Base-by-base conservation (phyloP, 1,140 invertebrate species). In the Venturia canescens region DNA sequence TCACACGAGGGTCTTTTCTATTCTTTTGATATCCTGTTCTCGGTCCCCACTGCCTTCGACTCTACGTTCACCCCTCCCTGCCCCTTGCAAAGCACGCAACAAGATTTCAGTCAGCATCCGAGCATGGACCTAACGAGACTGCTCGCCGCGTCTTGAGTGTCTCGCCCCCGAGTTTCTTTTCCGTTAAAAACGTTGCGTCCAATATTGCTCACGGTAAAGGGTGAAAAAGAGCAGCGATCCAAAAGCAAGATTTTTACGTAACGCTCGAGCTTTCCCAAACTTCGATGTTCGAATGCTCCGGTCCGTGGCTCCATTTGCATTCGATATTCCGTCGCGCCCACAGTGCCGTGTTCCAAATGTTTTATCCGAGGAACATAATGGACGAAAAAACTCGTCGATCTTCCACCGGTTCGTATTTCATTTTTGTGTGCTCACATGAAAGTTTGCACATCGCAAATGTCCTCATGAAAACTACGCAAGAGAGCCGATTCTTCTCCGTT, bases 1-100 rank as follows among this genome's bases (percentile, higher is more conserved):
- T 75, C 71, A 60, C 57, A 78, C 74, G 78, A 80, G 87, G 89
- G 89, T 87, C 89, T 89, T 91, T 90, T 92, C 90, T 89, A 92
- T 92, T 92, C 91, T 89, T 90, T 86, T 90, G 89, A 91, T 91
- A 89, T 91, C 88, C 90, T 89, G 88, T 86, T 84, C 83, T 83
- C 84, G 86, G 85, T 77, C 86, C 84, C 86, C 80, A 70, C 81
- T 81, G 84, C 84, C 85, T 84, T 60, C 50, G 66, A 78, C 44
- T 66, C 50, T 53, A 53, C 16, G 11, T 21, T 53, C 11, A 18
- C 50, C 50, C n/a, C 18, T 77, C 57, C 48, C 27, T 63, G 77
- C 74, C 70, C 60, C 57, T 26, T 66, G 34, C 15, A 23, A 3
- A 60, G 31, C 75, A 66, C 75, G 29, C 75, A 31, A 38, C 0